Conservation (phyloP, 2,888 invertebrate species). For the Drosophila anomelani region DNA sequence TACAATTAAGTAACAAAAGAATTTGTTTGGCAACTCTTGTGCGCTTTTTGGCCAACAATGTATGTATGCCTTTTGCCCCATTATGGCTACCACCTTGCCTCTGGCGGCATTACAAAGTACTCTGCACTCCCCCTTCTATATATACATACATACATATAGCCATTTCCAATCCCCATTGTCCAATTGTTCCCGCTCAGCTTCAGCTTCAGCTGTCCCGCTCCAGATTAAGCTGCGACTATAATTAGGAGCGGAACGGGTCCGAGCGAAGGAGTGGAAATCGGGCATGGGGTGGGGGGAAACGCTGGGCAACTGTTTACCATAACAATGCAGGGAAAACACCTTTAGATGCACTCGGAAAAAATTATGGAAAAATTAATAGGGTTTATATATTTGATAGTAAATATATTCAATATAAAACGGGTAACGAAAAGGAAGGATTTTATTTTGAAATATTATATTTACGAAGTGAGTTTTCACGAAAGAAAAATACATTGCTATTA, state of each 20-base stretch:
- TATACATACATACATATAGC: conserved; percentile 17
- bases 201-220: conserved; percentile 60
- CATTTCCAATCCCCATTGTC: conserved; percentile 56
- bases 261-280: conserved; percentile 1
- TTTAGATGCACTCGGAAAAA: conserved; percentile 38
- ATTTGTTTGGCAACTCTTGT: conserved; percentile 81
- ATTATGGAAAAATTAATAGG: no score
- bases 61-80: conserved; percentile 16
- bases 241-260: conserved; percentile 67
- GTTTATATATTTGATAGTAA: neutral
- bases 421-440: no score
- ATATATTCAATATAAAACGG: neutral
- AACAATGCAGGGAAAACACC: conserved; percentile 77
- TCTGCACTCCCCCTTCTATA: conserved; percentile 15
- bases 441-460: no score
- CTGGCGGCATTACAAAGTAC: conserved; percentile 58
- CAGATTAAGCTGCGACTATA: conserved; percentile 74
- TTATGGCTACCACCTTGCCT: conserved; percentile 35
- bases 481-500: no score
- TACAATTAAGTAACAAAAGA: conserved; percentile 82
- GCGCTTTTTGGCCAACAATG: conserved; percentile 76
- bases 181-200: conserved; percentile 50
- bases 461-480: no score
- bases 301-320: conserved; percentile 71
- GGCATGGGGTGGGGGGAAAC: neutral